Percentiles rank a stretch among this genome's conserved stretches.
phyloP scores from a whole-genome alignment of 2,888 invertebrate species.

The Tuberolachnus salignus region DNA sequence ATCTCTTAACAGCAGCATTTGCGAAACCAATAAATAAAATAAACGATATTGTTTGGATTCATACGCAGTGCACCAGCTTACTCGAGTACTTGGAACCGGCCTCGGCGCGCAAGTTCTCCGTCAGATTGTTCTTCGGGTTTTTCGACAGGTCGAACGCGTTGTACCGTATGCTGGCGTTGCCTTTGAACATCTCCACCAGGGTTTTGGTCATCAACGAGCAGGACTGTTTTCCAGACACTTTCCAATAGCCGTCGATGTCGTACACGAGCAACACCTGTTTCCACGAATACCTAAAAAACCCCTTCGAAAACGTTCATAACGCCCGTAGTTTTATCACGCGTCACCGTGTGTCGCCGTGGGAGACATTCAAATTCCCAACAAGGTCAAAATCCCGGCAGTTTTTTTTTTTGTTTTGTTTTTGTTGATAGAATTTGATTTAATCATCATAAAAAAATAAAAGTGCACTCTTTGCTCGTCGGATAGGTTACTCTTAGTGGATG shows the following conservation, averaged over 20 bases:
- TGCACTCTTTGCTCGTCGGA: too few species aligned
- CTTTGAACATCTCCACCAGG: constrained; percentile 69
- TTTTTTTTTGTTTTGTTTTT: too few species aligned
- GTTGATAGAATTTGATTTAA: too few species aligned
- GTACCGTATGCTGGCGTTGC: constrained; percentile 63
- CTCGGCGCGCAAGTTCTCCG: constrained; percentile 71
- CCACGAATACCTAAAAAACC: constrained; percentile 73
- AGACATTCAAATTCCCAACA: too few species aligned
- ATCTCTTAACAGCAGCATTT: constrained; percentile 19
- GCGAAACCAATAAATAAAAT: background rate
- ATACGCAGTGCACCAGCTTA: constrained; percentile 65
- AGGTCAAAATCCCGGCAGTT: too few species aligned
- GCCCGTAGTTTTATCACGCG: background rate
- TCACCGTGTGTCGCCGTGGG: background rate
- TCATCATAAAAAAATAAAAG: too few species aligned
- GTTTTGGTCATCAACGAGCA: constrained; percentile 80
- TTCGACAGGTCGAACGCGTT: constrained; percentile 70
- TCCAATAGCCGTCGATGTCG: constrained; percentile 73
- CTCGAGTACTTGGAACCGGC: constrained; percentile 67
- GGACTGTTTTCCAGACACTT: constrained; percentile 73
- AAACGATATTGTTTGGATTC: background rate
- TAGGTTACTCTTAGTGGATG: too few species aligned
- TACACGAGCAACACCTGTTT: constrained; percentile 75
- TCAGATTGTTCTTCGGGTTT: constrained; percentile 69
- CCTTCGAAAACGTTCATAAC: constrained; percentile 28